Base-by-base conservation (phyloP, 1,140 invertebrate genomes). In the Centruroides sculpturatus region DNA sequence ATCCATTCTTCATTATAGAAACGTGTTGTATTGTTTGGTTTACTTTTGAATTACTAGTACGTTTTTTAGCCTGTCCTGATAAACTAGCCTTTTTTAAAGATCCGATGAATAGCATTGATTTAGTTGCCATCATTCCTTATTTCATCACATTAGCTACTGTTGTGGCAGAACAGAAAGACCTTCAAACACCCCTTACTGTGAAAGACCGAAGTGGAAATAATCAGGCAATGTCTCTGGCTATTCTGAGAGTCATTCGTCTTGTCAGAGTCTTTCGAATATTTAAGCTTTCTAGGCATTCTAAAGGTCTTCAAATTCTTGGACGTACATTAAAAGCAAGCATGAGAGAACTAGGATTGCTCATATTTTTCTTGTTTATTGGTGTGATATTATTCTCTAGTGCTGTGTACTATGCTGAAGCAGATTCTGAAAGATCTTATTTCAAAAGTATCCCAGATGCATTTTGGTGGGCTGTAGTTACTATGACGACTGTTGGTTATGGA, bases 361-460 rank as follows among this genome's bases (percentile, higher is more conserved):
- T 99, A 81, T 99, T 99, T 86, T 99, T 99, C 85, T 85, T 99
- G 73, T 93, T 97, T 76, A 97, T 97, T 75, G 92, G 93, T 78
- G 91, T 98, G 75, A 89, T 98, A 72, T 85, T 98, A 73, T 98
- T 98, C 83, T 94, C 92, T 70, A 92, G 88, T 78, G 91, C 92
- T 70, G 92, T 97, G 69, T 98, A 96, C 81, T 98, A 97, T 82
- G 94, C 93, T 67, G 94, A 98, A 80, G 92, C 92, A 74, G 92
- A 92, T 77, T 85, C 88, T 73, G 87, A 91, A 76, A 85, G 88
- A 78, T 91, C 92, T 68, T 92, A 93, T 83, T 97, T 97, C 82
- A 93, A 90, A 76, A 92, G 89, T 75, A 97, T 97, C 78, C 93
- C 93, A 70, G 87, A 91, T 75, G 89, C 92, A 76, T 98, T 98